These are phyloP conservation scores for Proisotoma minuta DNA, from an alignment of 2,888 invertebrate species.

Conservation along the genomic window DNA sequence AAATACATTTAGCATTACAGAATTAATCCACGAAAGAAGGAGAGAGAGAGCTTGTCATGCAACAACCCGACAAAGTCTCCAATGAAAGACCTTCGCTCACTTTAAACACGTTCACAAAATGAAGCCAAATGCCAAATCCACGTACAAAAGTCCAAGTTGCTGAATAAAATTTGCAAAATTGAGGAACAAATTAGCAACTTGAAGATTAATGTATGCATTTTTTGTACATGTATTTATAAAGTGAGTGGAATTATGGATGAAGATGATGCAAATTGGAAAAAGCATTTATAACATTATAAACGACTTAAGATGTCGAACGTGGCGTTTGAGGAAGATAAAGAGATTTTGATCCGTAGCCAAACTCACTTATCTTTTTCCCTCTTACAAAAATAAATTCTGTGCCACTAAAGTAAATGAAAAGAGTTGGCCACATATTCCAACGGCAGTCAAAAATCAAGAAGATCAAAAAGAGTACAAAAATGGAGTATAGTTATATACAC, in stretches of 20 bases:
- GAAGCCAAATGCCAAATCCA: neutral
- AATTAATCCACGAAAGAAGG: neutral
- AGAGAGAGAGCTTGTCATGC: neutral
- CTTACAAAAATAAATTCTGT: slow-evolving; percentile 12
- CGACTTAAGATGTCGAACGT: neutral
- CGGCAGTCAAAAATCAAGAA: neutral
- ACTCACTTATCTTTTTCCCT: slow-evolving; percentile 40
- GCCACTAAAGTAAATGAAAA: neutral
- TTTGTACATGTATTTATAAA: too few species aligned
- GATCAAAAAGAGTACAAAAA: too few species aligned
- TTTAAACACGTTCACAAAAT: neutral
- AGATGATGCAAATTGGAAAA: neutral
- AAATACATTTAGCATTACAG: too few species aligned
- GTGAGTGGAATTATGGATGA: too few species aligned
- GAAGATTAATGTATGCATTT: too few species aligned
- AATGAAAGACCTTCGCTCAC: too few species aligned
- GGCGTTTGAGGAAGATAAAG: slow-evolving; percentile 28
- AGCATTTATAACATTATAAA: slow-evolving; percentile 5
- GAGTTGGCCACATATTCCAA: neutral
- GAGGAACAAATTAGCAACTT: too few species aligned
- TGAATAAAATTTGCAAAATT: too few species aligned
- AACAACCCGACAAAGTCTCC: slow-evolving; percentile 7
- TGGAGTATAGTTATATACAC: too few species aligned
- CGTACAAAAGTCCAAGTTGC: too few species aligned
- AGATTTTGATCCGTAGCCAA: slow-evolving; percentile 40